Conservation (phyloP, 1,140 invertebrate genomes). For the Drosophila parvula region DNA sequence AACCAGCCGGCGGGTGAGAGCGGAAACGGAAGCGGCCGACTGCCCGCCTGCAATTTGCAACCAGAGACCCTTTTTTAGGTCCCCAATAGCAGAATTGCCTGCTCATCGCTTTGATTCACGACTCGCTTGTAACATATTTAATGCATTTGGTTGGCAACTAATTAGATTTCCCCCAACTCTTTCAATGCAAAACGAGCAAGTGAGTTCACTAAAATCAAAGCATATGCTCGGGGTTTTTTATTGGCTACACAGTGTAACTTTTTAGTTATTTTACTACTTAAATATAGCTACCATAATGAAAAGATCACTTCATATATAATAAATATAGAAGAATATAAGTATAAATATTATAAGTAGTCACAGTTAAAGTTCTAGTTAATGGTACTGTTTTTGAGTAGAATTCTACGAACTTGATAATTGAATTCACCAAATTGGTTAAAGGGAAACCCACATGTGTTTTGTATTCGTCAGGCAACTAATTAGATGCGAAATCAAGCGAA, state of each 20-base stretch:
- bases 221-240: conserved; percentile 2
- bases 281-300: too few species aligned
- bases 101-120: conserved; percentile 26
- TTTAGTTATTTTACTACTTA: background rate
- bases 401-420: too few species aligned
- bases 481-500: conserved; percentile 45
- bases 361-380: too few species aligned
- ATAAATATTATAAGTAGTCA: too few species aligned
- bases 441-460: background rate
- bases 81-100: conserved; percentile 1
- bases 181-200: conserved; percentile 39
- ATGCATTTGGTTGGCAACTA: conserved; percentile 53
- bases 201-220: conserved; percentile 20
- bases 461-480: conserved; percentile 38
- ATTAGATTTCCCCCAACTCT: conserved; percentile 49
- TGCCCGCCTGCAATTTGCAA: conserved; percentile 41
- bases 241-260: conserved; percentile 14
- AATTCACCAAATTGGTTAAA: background rate
- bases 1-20: conserved; percentile 42
- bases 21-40: conserved; percentile 22
- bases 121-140: conserved; percentile 40
- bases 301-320: too few species aligned
- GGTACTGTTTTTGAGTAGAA: too few species aligned
- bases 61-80: conserved; percentile 21
- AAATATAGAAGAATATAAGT: too few species aligned